Conservation (phyloP, 92 coral and sea anemone species). For the Bergia puertoricense region DNA sequence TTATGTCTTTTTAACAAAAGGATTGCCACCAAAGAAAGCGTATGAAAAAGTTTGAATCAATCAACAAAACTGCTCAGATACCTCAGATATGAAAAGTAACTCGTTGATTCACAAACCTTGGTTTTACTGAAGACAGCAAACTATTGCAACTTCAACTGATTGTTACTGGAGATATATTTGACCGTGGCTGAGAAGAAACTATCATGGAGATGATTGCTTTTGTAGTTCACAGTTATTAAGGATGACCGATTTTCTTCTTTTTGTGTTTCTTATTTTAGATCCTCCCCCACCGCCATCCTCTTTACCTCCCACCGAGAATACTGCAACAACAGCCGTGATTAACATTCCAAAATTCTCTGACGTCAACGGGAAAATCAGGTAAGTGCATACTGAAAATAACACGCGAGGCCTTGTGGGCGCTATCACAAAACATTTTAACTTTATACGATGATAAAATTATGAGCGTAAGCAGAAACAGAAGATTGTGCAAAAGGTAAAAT, state of each 20-base stretch:
- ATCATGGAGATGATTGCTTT: neutral
- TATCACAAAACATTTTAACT: neutral
- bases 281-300: constrained; percentile 42
- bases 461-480: no score
- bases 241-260: neutral
- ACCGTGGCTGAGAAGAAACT: no score
- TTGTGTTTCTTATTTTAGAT: constrained; percentile 23
- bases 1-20: no score
- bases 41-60: no score
- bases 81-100: no score
- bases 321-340: constrained; percentile 35
- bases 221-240: neutral
- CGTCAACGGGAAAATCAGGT: constrained; percentile 52
- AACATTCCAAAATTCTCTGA: constrained; percentile 44
- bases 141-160: no score
- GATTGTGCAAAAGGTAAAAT: no score
- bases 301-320: constrained; percentile 15
- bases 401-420: neutral
- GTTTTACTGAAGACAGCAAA: no score
- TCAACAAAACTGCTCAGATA: no score
- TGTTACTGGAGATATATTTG: no score
- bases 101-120: no score
- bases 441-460: neutral
- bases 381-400: neutral
- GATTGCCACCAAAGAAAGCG: no score